Base-by-base conservation (phyloP, 1,140 invertebrate genomes). In the Tetranychus cinnabarinus region DNA sequence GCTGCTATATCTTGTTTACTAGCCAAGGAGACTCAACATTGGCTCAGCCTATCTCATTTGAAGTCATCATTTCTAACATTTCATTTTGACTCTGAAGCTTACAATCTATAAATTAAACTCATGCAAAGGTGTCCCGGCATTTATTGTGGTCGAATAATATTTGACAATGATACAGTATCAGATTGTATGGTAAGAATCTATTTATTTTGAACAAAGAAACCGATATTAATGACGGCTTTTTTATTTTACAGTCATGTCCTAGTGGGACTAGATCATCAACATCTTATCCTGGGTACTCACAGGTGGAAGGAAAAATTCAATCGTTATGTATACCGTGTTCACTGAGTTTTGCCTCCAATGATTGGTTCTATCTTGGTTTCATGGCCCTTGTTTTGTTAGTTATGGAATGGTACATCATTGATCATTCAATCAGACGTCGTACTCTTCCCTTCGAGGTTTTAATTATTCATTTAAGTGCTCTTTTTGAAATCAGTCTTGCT, bases 401-500 rank as follows among this genome's bases (percentile, higher is more conserved):
- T 39, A 73, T 93, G 61, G 88, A 96, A 72, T 88, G 85, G 78
- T 87, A 86, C 68, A 90, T 85, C 68, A 93, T 93, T 55, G 89
- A 93, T 65, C 70, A 81, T 78, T 81, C 84, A 31, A 78, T 83
- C 46, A 81, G 84, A 69, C 77, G 81, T 66, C 77, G 83, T 67
- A 82, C 77, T 82, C 84, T 74, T 72, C 48, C 48, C 4, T 62
- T 63, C 39, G 79, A 83, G 65, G 78, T 85, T 34, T 70, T 88
- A 7, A 73, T 79, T 4, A 50, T 86, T 48, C 85, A 86, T 67
- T 65, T 83, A 1, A 85, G 82, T 65, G 87, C 89, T 23, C 75
- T 91, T 46, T 56, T 88, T 5, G 91, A 95, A 72, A 80, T 86
- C 31, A 68, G 77, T 0, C 61, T 81, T 6, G 81, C 88, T 1